Evolutionary conservation across 2,113 vertebrate genomes (phyloP).

Genomic region (Macquaria australasica): DNA sequence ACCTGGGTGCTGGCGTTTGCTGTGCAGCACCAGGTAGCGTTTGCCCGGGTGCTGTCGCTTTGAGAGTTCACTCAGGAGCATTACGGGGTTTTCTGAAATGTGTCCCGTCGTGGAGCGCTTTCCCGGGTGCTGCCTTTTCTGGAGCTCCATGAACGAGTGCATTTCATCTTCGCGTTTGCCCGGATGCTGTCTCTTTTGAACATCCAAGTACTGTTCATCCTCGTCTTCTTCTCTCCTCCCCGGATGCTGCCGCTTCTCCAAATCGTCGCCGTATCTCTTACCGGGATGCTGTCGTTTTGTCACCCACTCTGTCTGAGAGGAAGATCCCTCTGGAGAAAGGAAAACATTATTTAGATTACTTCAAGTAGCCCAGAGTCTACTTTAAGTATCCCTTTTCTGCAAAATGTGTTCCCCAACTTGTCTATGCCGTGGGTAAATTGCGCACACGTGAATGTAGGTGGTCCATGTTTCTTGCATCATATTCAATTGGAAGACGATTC

Average conservation of each 20-base stretch:
- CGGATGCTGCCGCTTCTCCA: slow-evolving; percentile 91
- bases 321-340: slow-evolving; percentile 78
- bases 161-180: slow-evolving; percentile 86
- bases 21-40: slow-evolving; percentile 79
- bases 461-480: background rate
- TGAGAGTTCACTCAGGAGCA: slow-evolving; percentile 79
- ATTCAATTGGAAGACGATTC: background rate
- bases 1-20: slow-evolving; percentile 86
- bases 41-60: slow-evolving; percentile 91
- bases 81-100: slow-evolving; percentile 72
- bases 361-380: background rate
- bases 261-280: slow-evolving; percentile 80
- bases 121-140: slow-evolving; percentile 88
- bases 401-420: background rate
- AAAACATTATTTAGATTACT: slow-evolving; percentile 14
- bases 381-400: background rate
- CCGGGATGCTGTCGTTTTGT: slow-evolving; percentile 88
- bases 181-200: slow-evolving; percentile 84
- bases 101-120: slow-evolving; percentile 79
- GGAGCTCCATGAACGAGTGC: slow-evolving; percentile 72
- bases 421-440: slow-evolving; percentile 42
- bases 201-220: slow-evolving; percentile 67
- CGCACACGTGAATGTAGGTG: slow-evolving; percentile 1
- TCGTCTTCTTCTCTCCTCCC: slow-evolving; percentile 83
- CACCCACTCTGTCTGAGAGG: slow-evolving; percentile 81